Conservation (phyloP, 1,140 invertebrate species). For the Drosophila takahashii region DNA sequence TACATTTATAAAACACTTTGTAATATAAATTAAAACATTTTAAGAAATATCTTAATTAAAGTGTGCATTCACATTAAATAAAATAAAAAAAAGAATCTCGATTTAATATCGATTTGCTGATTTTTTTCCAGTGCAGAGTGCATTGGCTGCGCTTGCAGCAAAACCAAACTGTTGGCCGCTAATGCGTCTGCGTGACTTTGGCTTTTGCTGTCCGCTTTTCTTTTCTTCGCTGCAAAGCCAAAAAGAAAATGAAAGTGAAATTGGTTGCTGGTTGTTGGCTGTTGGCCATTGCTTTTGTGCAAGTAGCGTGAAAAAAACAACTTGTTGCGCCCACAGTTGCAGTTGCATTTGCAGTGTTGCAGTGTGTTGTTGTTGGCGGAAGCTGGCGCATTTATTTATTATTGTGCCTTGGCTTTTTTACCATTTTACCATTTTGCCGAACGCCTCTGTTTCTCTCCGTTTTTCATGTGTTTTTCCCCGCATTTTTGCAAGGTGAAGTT, state of each 20-base stretch:
- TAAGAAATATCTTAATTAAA: too few relatives aligned
- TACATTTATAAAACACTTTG: too few relatives aligned
- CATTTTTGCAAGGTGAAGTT: conserved; percentile 72
- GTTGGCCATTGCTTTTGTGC: conserved; percentile 70
- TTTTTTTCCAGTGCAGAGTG: conserved; percentile 49
- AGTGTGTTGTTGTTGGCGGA: conserved; percentile 61
- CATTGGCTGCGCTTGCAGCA: conserved; percentile 53
- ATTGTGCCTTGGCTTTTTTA: conserved; percentile 39
- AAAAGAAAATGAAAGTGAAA: conserved; percentile 82
- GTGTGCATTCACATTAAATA: too few relatives aligned
- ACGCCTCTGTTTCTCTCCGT: conserved; percentile 28
- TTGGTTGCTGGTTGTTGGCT: conserved; percentile 49
- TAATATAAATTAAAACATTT: too few relatives aligned
- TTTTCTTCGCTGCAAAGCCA: conserved; percentile 49
- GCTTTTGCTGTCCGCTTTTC: conserved; percentile 67
- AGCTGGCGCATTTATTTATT: conserved; percentile 71
- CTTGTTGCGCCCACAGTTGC: conserved; percentile 50
- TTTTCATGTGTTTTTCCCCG: conserved; percentile 28
- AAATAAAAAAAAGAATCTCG: too few relatives aligned
- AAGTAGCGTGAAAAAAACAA: conserved; percentile 73
- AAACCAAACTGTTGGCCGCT: conserved; percentile 47
- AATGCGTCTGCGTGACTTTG: conserved; percentile 77
- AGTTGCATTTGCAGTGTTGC: conserved; percentile 9
- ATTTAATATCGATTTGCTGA: not conserved
- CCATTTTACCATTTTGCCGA: conserved; percentile 39